Evolutionary conservation across 1,140 invertebrate genomes (phyloP).

Genomic region (Bombus pascuorum): DNA sequence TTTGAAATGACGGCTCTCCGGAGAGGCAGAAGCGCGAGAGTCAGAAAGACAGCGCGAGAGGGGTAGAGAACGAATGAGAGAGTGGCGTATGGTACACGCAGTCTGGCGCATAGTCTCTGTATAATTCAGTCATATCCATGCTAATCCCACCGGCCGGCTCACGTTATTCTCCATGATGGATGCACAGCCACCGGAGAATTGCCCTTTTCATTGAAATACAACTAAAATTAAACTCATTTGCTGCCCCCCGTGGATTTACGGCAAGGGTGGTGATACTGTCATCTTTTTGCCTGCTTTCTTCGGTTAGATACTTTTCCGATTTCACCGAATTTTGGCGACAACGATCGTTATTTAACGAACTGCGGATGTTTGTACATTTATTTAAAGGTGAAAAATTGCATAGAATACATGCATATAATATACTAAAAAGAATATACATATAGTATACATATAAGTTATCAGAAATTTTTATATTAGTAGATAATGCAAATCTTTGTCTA

Average conservation of each 20-base stretch:
- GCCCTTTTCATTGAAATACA: conserved; percentile 79
- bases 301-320: background rate
- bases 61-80: conserved; percentile 49
- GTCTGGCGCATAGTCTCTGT: conserved; percentile 78
- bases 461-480: too few species aligned
- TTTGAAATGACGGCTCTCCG: conserved; percentile 69
- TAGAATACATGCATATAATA: background rate
- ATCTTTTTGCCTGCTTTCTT: background rate
- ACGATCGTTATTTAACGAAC: background rate
- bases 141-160: conserved; percentile 75
- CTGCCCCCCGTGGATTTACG: conserved; percentile 71
- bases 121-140: conserved; percentile 80
- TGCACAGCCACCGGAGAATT: conserved; percentile 76
- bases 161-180: conserved; percentile 78
- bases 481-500: too few species aligned
- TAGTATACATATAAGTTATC: too few species aligned
- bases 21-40: conserved; percentile 61
- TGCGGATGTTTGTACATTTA: too few species aligned
- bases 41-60: conserved; percentile 54
- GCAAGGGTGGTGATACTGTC: background rate
- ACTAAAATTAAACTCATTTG: conserved; percentile 79
- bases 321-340: background rate
- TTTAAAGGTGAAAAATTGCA: background rate
- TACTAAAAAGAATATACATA: too few species aligned
- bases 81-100: conserved; percentile 76